These are phyloP conservation scores for Cotesia congregata DNA, from an alignment of 2,888 invertebrate species.

Conservation along the genomic window DNA sequence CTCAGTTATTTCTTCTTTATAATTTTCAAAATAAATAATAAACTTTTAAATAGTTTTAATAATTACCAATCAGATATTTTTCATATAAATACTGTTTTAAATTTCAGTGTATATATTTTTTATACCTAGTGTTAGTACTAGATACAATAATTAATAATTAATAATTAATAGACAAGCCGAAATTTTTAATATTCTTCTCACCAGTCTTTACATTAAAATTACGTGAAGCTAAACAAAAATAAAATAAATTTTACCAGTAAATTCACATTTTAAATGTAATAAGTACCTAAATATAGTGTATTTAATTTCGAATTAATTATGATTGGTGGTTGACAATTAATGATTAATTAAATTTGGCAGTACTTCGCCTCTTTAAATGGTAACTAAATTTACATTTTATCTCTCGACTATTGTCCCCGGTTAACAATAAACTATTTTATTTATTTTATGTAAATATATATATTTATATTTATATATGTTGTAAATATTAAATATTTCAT, in stretches of 20 bases:
- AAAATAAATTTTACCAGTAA: not conserved
- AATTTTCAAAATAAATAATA: not conserved
- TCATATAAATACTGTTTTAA: conserved; percentile 9
- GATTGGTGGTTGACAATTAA: not conserved
- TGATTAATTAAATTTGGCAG: conserved; percentile 22
- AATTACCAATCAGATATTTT: conserved; percentile 12
- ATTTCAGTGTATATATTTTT: conserved; percentile 6
- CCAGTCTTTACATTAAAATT: not conserved
- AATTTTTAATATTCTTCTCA: not conserved
- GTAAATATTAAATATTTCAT: not conserved
- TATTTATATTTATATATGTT: conserved; percentile 11
- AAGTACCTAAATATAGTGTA: not conserved
- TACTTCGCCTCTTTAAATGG: conserved; percentile 10
- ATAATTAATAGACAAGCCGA: not conserved
- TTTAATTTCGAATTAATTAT: too few species aligned
- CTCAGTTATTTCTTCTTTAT: too few species aligned
- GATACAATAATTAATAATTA: not conserved
- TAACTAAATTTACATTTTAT: not conserved
- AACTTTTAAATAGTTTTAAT: not conserved
- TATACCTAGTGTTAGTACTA: not conserved
- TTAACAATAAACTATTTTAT: not conserved
- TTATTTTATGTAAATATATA: conserved; percentile 12
- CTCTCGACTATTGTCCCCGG: not conserved
- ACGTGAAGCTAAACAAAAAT: not conserved
- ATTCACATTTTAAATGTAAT: not conserved